Conservation (phyloP, 2,113 vertebrate species). For the Odocoileus virginianus region DNA sequence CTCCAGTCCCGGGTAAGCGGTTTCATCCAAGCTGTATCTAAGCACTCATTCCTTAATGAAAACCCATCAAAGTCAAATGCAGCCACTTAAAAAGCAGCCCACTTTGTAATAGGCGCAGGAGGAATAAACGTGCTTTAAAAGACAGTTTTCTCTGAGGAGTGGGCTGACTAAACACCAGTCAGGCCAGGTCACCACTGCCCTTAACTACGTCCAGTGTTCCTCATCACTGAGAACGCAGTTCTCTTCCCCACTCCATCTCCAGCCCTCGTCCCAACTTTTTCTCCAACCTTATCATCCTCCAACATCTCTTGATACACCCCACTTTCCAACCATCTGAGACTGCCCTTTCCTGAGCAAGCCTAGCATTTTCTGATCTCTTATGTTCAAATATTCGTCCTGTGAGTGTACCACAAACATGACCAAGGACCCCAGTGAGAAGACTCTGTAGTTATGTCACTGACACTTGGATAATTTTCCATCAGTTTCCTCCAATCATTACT, state of each 20-base stretch:
- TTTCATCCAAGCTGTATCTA: background rate
- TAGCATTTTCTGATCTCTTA: background rate
- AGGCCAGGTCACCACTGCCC: background rate
- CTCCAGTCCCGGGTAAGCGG: background rate
- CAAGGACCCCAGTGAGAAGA: background rate
- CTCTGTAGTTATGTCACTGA: background rate
- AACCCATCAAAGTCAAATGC: background rate
- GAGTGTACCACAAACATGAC: background rate
- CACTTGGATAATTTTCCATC: background rate
- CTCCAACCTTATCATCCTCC: background rate
- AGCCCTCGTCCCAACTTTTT: background rate
- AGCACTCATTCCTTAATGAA: background rate
- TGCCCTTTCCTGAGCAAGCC: background rate
- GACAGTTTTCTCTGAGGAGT: background rate
- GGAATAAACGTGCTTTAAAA: background rate
- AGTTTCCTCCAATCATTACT: background rate
- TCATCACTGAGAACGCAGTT: rapidly evolving
- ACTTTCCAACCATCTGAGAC: background rate
- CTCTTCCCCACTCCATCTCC: background rate
- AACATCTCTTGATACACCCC: background rate
- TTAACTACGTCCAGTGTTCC: background rate
- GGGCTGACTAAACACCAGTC: background rate
- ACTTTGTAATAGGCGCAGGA: background rate
- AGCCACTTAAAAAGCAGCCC: background rate
- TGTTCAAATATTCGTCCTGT: background rate